These are phyloP conservation scores for Drosophila gunungcola DNA, from an alignment of 1,140 invertebrate species.

Conservation along the genomic window DNA sequence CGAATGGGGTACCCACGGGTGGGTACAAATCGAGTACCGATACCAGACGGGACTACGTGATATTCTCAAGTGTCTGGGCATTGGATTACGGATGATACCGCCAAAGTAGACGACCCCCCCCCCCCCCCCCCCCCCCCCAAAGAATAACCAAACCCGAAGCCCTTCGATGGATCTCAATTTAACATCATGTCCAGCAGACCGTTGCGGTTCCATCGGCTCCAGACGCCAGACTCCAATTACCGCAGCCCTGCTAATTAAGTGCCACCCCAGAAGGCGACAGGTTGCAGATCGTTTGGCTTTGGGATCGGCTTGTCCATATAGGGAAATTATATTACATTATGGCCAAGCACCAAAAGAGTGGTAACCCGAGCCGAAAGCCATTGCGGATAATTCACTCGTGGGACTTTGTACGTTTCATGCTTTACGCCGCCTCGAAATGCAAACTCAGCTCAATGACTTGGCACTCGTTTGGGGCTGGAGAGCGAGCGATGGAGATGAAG, in stretches of 20 bases:
- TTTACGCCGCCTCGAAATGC: constrained; percentile 52
- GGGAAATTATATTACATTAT: constrained; percentile 45
- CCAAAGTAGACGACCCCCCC: neutral
- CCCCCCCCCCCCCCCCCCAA: neutral
- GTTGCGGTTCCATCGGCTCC: constrained; percentile 22
- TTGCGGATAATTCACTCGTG: constrained; percentile 76
- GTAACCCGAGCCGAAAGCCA: constrained; percentile 63
- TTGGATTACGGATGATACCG: constrained; percentile 15
- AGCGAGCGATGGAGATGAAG: constrained; percentile 4
- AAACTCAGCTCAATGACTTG: constrained; percentile 75
- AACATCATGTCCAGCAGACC: constrained; percentile 44
- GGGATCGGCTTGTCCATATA: constrained; percentile 1
- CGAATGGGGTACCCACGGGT: constrained; percentile 15
- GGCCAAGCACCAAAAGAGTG: constrained; percentile 37
- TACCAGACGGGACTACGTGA: constrained; percentile 33
- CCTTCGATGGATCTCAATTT: constrained; percentile 33
- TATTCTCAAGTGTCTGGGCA: constrained; percentile 28
- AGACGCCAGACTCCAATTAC: constrained; percentile 56
- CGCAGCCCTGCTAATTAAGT: constrained; percentile 46
- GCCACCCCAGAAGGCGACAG: constrained; percentile 49
- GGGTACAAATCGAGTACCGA: neutral
- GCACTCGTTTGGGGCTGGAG: neutral
- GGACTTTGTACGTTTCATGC: constrained; percentile 50
- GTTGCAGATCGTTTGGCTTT: constrained; percentile 25
- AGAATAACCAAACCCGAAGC: constrained; percentile 6